A percentile compares a stretch with the other conserved stretches of the same genome.
These are phyloP conservation scores for Pomacea maculata DNA, from an alignment of 1,140 invertebrate species.

Conservation along the genomic window DNA sequence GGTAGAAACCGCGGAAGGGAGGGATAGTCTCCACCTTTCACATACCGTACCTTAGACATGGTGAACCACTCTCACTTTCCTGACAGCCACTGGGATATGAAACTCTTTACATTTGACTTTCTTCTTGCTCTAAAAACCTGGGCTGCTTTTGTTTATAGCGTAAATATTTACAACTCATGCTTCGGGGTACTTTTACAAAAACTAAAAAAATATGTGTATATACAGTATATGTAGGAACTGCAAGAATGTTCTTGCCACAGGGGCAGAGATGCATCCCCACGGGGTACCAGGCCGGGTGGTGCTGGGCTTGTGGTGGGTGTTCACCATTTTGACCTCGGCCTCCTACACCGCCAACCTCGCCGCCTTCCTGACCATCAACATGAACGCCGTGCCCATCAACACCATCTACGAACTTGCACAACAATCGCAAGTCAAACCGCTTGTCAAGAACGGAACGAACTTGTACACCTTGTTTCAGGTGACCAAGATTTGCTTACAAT, in stretches of 20 bases:
- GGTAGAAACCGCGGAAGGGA: no score
- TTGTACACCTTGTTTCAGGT: constrained; percentile 37
- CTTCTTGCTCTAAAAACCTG: no score
- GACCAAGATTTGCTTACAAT: background rate
- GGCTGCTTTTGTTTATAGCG: no score
- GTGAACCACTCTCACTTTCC: no score
- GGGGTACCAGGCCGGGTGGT: constrained; percentile 36
- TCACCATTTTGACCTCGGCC: constrained; percentile 96
- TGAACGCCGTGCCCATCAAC: constrained; percentile 35
- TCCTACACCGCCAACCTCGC: constrained; percentile 97
- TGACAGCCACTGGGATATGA: no score
- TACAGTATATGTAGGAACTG: background rate
- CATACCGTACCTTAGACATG: no score
- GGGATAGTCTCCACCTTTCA: no score
- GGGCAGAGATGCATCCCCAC: constrained; percentile 31
- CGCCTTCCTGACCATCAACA: constrained; percentile 80
- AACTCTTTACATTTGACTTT: no score
- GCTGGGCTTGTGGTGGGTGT: constrained; percentile 93
- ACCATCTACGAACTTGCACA: constrained; percentile 86
- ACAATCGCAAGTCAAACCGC: constrained; percentile 79
- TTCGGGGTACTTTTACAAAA: no score
- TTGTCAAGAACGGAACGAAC: constrained; percentile 40
- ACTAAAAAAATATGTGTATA: no score
- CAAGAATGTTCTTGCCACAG: constrained; percentile 8
- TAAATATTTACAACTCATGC: no score